Base-by-base conservation (phyloP, 2,113 vertebrate genomes). In the Plotosus lineatus region DNA sequence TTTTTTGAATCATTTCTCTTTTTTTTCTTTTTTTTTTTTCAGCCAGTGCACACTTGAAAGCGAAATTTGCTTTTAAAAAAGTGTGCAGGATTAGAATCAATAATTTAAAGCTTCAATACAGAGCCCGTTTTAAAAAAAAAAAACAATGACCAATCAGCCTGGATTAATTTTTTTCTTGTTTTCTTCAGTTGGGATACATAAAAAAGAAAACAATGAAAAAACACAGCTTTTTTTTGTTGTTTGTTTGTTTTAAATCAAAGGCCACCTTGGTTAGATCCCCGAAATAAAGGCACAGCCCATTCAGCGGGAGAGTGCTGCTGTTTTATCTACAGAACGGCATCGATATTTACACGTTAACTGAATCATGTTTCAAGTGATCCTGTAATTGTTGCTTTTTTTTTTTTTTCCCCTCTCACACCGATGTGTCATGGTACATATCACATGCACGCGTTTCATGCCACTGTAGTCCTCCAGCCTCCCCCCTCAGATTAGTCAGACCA, bases 281-380 rank as follows among this genome's bases (percentile, higher is more conserved):
- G 61, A 78, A 80, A 74, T 85, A 84, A 85, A 89, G 88, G 86
- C 88, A 89, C 88, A 86, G 87, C 86, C 85, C 80, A 63, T 82
- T 88, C 88, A 79, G 83, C 55, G 75, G 78, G 84, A 82, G 81
- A 75, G 68, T 33, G 63, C 63, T 61, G 61, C 65, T 68, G 68
- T 42, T 76, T 46, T 44, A n/a, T 50, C 36, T 74, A 33, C 31
- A 63, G 6, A 38, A 26, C 26, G 28, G 4, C 14, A 6, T 79
- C 14, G 48, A 73, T 63, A 75, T 68, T 55, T 74, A 80, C 63
- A 53, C 33, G 28, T 56, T 71, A 46, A 28, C 46, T 74, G 61
- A 77, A 38, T 19, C 69, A 74, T 36, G 23, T 31, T 84, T 89
- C 69, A 89, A 79, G 81, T 84, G 85, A 60, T 79, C 74, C 86